Evolutionary conservation across 2,888 invertebrate genomes (phyloP).

Genomic region (Globia sparganii): DNA sequence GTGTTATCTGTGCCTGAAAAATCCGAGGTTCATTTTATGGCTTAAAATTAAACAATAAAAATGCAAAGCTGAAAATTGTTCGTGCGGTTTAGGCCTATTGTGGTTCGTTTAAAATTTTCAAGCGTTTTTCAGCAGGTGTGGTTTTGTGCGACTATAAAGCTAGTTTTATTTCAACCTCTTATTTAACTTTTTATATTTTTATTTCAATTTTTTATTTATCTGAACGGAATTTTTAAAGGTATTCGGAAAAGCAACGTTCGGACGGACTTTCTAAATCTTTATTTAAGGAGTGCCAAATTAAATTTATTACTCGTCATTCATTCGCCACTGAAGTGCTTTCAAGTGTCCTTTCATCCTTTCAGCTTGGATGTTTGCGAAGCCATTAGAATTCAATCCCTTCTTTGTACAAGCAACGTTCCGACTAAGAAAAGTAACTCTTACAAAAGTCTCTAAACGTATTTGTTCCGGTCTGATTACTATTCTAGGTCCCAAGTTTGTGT

Average conservation of each 20-base stretch:
- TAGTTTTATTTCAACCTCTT: constrained; percentile 35
- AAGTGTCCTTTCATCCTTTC: constrained; percentile 49
- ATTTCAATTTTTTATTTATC: background rate
- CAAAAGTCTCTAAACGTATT: constrained; percentile 17
- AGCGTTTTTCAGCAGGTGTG: background rate
- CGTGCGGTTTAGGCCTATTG: constrained; percentile 1
- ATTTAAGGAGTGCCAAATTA: constrained; percentile 14
- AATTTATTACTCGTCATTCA: constrained; percentile 14
- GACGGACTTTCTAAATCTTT: background rate
- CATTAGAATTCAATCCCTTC: constrained; percentile 46
- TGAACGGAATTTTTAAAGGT: background rate
- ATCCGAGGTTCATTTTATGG: background rate
- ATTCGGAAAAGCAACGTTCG: background rate
- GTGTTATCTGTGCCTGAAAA: constrained; percentile 4
- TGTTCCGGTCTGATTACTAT: constrained; percentile 2
- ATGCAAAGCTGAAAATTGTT: constrained; percentile 10
- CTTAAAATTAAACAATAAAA: constrained; percentile 26
- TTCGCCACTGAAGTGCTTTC: constrained; percentile 25
- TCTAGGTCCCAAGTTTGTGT: background rate
- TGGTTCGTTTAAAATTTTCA: background rate
- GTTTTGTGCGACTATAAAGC: constrained; percentile 1
- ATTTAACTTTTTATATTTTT: background rate
- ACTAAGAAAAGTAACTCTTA: constrained; percentile 15
- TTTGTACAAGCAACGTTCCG: constrained; percentile 14
- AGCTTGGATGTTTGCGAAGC: constrained; percentile 45